Evolutionary conservation across 2,797 vertebrate species (phyloP).

Genomic region (Hirundo rustica): DNA sequence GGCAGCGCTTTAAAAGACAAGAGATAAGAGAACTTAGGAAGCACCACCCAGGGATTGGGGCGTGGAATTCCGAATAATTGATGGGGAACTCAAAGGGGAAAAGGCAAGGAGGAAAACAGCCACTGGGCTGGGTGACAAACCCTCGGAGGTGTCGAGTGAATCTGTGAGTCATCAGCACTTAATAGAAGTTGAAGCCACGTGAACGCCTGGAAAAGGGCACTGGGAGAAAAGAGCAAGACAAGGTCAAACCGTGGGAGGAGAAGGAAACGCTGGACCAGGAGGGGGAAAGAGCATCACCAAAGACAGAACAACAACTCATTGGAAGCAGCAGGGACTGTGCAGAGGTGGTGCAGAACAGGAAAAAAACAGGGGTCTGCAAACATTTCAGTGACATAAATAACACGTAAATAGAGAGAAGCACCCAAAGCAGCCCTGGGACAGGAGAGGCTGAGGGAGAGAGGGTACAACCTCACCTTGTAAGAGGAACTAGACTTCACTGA

Average conservation of each 20-base stretch:
- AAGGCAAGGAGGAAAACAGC: background rate
- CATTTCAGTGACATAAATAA: background rate
- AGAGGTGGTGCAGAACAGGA: background rate
- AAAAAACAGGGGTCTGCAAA: background rate
- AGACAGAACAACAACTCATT: background rate
- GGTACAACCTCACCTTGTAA: accelerated
- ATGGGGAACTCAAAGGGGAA: background rate
- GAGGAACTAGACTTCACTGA: background rate
- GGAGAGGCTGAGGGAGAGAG: background rate
- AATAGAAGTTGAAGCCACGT: background rate
- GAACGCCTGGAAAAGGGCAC: background rate
- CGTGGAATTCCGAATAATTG: background rate
- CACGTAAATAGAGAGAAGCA: background rate
- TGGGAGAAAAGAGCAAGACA: background rate
- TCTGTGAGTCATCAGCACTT: constrained; percentile 15
- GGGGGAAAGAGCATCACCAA: background rate
- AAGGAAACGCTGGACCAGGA: accelerated
- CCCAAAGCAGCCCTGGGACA: background rate
- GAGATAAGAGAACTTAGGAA: background rate
- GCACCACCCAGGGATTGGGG: background rate
- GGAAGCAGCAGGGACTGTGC: background rate
- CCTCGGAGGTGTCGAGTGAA: background rate
- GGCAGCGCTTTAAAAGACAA: background rate
- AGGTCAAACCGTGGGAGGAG: constrained; percentile 19
- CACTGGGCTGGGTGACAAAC: background rate